Evolutionary conservation across 2,797 vertebrate species (phyloP).

Genomic region (Phrynocephalus vlangalii): DNA sequence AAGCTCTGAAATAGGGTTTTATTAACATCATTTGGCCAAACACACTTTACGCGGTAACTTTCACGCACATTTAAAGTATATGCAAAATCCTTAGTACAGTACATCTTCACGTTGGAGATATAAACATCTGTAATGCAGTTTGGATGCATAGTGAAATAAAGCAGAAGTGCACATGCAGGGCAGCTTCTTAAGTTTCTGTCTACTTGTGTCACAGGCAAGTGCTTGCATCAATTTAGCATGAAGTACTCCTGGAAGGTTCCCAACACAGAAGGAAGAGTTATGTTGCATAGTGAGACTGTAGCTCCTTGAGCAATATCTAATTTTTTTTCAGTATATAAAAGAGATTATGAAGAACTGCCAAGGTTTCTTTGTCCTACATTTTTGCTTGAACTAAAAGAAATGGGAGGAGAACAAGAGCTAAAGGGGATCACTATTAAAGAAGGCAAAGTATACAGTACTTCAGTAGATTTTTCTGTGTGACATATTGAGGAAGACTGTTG

Average conservation of each 20-base stretch:
- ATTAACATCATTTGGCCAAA: too few relatives aligned
- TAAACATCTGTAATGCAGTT: too few relatives aligned
- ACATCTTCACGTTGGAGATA: too few relatives aligned
- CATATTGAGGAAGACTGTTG: neutral
- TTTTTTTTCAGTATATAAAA: neutral
- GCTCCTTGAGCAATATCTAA: neutral
- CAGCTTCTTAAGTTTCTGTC: neutral
- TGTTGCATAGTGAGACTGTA: neutral
- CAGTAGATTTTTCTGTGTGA: neutral
- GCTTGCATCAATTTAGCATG: neutral
- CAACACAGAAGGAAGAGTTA: neutral
- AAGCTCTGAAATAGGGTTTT: too few relatives aligned
- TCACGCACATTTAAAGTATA: too few relatives aligned
- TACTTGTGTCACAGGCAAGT: neutral
- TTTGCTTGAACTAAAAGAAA: neutral
- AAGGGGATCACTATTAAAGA: neutral
- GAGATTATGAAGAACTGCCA: neutral
- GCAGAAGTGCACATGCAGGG: neutral
- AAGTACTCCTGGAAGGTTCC: too few relatives aligned
- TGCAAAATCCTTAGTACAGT: too few relatives aligned
- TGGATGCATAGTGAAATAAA: neutral
- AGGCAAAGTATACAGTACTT: neutral
- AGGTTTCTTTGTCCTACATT: neutral
- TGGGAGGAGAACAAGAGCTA: neutral
- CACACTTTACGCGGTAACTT: too few relatives aligned